Percentiles rank a stretch among this genome's conserved stretches.
phyloP scores from a whole-genome alignment of 2,888 invertebrate genomes.

The Spatulosminthurus flaviceps region DNA sequence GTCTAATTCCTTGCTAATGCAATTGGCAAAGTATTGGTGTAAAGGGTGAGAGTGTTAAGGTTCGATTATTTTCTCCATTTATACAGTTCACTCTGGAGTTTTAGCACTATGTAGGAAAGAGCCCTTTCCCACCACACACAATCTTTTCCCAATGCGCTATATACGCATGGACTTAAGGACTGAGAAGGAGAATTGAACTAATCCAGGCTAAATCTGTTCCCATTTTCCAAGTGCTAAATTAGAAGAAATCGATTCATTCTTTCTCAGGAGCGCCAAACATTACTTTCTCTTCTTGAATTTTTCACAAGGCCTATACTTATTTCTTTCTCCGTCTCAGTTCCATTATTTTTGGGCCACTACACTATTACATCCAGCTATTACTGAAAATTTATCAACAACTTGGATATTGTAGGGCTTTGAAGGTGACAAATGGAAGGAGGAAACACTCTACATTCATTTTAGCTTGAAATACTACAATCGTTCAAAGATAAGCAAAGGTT shows the following conservation, averaged over 20 bases:
- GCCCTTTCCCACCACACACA: too few relatives aligned
- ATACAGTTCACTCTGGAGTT: too few relatives aligned
- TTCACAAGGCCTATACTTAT: not conserved
- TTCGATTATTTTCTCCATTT: too few relatives aligned
- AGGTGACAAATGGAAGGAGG: slow-evolving; percentile 14
- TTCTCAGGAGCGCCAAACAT: slow-evolving; percentile 8
- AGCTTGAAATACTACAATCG: not conserved
- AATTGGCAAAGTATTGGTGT: too few relatives aligned
- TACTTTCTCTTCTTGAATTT: not conserved
- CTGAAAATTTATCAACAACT: too few relatives aligned
- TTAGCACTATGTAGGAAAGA: too few relatives aligned
- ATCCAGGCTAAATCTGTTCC: slow-evolving; percentile 7
- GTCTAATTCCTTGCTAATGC: too few relatives aligned
- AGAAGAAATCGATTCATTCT: slow-evolving; percentile 8
- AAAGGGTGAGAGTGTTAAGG: too few relatives aligned
- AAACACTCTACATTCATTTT: not conserved
- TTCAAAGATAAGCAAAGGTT: not conserved
- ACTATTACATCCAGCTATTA: too few relatives aligned
- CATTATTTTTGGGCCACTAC: too few relatives aligned
- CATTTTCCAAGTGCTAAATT: slow-evolving; percentile 8
- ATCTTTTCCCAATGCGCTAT: too few relatives aligned
- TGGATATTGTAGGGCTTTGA: not conserved
- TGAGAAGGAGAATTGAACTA: not conserved
- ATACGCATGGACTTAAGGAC: not conserved
- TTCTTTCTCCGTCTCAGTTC: not conserved